Evolutionary conservation across 92 coral and sea anemone genomes (phyloP), one percentile per base, ranked within the genome.

Genomic region (Parazoanthus swiftii): DNA sequence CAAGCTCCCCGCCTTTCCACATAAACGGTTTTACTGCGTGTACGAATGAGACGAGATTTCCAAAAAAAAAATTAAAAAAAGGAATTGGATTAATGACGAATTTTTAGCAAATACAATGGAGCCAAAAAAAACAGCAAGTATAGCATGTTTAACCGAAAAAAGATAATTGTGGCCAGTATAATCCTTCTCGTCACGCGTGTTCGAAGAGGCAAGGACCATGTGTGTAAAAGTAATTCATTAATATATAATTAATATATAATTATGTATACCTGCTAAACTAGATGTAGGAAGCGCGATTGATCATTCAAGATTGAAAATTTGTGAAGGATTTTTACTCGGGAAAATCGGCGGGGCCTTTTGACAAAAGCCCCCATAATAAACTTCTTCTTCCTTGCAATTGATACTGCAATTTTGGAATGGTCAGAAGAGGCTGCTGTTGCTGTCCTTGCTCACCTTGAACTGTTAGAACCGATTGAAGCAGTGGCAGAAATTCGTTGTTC

Each of bases 251-350:
- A 29, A 29, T 29, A 29, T 29, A 0, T 77, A 21, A 25, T 78
- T 65, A 43, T 1, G 26, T 76, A 50, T 87, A 87, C 89, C 89
- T 77, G 89, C 78, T 78, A 65, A 78, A 75, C 67, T 87, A 16
- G 43, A 43, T 13, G 65, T 43, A 65, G 51, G 85, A 25, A 87
- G 65, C 42, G 89, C 80, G 63, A 87, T 78, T 1, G 89, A 87
- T 77, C 65, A 63, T 33, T 85, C 89, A 43, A 79, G 89, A 68
- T 67, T 77, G 67, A 87, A 16, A 75, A 79, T 84, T 3, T 50
- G 77, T 25, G 89, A 86, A 20, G 85, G 89, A 8, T 21, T 86
- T 33, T n/a, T 9, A 68, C 74, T 68, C 6, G 74, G 74, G 74
- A 68, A 68, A 68, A 9, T 68, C 21, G 74, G 29, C 15, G 74